phyloP scores from a whole-genome alignment of 2,113 vertebrate genomes.

The Desmodus rotundus region DNA sequence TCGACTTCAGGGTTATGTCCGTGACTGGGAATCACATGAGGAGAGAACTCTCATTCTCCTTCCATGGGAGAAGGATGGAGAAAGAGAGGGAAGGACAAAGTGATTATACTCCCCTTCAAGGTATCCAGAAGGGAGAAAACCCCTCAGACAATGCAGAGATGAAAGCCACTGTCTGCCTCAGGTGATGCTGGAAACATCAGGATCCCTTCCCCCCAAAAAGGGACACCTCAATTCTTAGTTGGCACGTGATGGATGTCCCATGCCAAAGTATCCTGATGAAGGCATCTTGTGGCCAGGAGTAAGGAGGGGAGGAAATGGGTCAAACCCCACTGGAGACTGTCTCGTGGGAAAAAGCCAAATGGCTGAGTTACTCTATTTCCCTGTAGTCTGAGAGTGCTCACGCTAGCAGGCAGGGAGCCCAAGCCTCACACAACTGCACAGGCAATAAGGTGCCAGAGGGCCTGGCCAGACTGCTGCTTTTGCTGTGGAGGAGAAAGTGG shows the following conservation, averaged over 20 bases:
- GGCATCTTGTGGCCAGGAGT: not conserved
- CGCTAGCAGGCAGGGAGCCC: not conserved
- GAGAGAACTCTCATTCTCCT: not conserved
- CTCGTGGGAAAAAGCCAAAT: not conserved
- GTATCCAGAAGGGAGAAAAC: not conserved
- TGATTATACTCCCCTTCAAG: not conserved
- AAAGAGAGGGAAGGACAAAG: not conserved
- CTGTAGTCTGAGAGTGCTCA: not conserved
- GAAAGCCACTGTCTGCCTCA: not conserved
- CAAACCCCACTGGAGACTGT: not conserved
- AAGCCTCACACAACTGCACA: not conserved
- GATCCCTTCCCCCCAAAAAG: no score
- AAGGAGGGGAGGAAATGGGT: not conserved
- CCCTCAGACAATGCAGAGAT: not conserved
- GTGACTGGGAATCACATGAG: slow-evolving; percentile 22
- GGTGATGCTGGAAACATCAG: not conserved
- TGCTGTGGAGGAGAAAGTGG: not conserved
- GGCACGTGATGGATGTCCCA: not conserved
- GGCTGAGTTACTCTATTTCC: not conserved
- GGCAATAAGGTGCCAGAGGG: not conserved
- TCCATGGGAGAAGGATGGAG: not conserved
- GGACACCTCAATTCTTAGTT: not conserved
- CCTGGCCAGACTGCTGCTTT: not conserved
- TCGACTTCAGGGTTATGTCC: not conserved
- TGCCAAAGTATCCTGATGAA: not conserved